Evolutionary conservation across 1,140 invertebrate genomes (phyloP).

Genomic region (Hylyphantes graminicola): DNA sequence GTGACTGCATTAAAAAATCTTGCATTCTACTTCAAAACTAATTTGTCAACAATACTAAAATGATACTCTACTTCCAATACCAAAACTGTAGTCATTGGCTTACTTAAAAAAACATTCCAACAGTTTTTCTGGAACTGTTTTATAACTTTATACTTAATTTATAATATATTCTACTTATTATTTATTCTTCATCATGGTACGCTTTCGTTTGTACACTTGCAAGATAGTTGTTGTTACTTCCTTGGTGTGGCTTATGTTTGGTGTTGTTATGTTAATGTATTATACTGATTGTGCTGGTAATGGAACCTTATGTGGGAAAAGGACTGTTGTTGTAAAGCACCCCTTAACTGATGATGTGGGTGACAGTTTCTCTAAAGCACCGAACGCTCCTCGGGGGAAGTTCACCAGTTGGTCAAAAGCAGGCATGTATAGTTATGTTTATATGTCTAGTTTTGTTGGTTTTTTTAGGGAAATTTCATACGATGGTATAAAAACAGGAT

Average conservation of each 20-base stretch:
- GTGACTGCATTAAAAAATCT: too few relatives aligned
- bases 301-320: slow-evolving; percentile 41
- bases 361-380: slow-evolving; percentile 8
- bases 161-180: background rate
- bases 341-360: background rate
- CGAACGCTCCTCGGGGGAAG: slow-evolving; percentile 45
- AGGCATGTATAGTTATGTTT: slow-evolving; percentile 16
- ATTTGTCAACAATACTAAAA: slow-evolving; percentile 1
- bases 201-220: slow-evolving; percentile 88
- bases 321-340: slow-evolving; percentile 6
- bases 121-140: background rate
- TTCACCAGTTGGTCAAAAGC: slow-evolving; percentile 14
- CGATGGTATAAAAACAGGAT: too few relatives aligned
- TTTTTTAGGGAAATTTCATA: too few relatives aligned
- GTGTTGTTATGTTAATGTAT: slow-evolving; percentile 90
- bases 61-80: slow-evolving; percentile 33
- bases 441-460: too few relatives aligned
- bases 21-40: background rate
- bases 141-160: slow-evolving; percentile 1
- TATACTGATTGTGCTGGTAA: slow-evolving; percentile 82
- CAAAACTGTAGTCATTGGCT: slow-evolving; percentile 43
- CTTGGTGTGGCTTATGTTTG: slow-evolving; percentile 93
- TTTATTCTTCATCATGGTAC: slow-evolving; percentile 18
- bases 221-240: slow-evolving; percentile 94
- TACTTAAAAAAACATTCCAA: slow-evolving; percentile 35